Evolutionary conservation across 2,797 vertebrate species (phyloP).

Genomic region (Spatula clypeata): DNA sequence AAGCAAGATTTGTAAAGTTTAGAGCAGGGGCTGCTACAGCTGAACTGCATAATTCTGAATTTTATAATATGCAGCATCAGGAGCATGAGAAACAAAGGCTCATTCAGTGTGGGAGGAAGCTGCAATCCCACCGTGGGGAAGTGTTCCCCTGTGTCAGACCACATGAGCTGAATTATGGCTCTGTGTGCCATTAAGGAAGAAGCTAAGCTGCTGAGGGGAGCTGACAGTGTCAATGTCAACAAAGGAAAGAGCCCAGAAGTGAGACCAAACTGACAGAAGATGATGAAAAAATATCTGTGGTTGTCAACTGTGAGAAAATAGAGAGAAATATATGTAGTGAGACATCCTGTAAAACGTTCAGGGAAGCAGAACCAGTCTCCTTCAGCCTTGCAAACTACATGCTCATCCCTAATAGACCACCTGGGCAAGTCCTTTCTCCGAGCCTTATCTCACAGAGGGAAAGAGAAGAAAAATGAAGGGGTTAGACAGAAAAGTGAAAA

Average conservation of each 20-base stretch:
- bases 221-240: conserved; percentile 68
- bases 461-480: neutral
- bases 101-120: neutral
- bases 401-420: neutral
- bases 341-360: conserved; percentile 55
- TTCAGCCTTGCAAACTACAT: neutral
- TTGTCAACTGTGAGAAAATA: conserved; percentile 60
- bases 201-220: conserved; percentile 60
- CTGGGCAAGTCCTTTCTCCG: neutral
- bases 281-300: conserved; percentile 62
- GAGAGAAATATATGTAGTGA: conserved; percentile 36
- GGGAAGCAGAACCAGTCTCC: conserved; percentile 26
- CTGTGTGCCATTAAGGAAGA: conserved; percentile 30
- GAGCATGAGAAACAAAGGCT: conserved; percentile 25
- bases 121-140: neutral
- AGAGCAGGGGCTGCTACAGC: neutral
- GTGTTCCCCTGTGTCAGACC: neutral
- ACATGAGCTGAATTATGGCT: neutral
- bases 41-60: conserved; percentile 11
- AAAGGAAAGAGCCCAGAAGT: conserved; percentile 71
- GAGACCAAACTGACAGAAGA: conserved; percentile 73
- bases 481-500: neutral
- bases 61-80: neutral
- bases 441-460: neutral
- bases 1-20: neutral